Evolutionary conservation across 2,113 vertebrate genomes (phyloP).

Genomic region (Zapornia atra): DNA sequence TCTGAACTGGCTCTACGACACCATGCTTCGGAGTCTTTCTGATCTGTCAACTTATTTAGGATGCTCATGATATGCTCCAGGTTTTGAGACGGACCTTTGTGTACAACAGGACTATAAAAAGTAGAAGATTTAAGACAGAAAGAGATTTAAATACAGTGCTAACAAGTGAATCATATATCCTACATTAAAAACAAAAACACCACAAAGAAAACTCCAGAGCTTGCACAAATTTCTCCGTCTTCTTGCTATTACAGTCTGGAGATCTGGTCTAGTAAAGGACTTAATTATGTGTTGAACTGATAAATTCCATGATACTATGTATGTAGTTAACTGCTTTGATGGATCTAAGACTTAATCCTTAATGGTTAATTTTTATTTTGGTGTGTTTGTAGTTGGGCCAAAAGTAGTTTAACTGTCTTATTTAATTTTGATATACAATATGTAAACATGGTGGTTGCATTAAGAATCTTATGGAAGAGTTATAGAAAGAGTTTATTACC

Average conservation of each 20-base stretch:
- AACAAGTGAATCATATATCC: neutral
- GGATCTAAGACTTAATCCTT: neutral
- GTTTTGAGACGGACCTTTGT: neutral
- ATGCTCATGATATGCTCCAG: neutral
- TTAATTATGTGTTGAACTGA: neutral
- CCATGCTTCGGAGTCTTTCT: neutral
- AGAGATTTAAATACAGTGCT: neutral
- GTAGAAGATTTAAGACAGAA: neutral
- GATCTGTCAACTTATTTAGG: neutral
- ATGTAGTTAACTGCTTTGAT: neutral
- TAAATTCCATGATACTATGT: neutral
- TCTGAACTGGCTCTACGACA: neutral
- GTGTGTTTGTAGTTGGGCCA: neutral
- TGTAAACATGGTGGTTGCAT: neutral
- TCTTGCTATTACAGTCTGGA: neutral
- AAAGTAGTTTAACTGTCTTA: neutral
- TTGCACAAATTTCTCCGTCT: neutral
- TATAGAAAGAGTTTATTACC: neutral
- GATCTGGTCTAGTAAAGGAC: neutral
- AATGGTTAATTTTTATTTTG: neutral
- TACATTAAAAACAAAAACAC: neutral
- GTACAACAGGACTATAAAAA: neutral
- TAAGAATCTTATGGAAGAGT: neutral
- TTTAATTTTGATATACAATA: neutral
- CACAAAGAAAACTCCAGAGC: rapidly evolving